A percentile compares a stretch with the other conserved stretches of the same genome.
phyloP scores from a whole-genome alignment of 2,113 vertebrate genomes.

The Paramormyrops kingsleyae region DNA sequence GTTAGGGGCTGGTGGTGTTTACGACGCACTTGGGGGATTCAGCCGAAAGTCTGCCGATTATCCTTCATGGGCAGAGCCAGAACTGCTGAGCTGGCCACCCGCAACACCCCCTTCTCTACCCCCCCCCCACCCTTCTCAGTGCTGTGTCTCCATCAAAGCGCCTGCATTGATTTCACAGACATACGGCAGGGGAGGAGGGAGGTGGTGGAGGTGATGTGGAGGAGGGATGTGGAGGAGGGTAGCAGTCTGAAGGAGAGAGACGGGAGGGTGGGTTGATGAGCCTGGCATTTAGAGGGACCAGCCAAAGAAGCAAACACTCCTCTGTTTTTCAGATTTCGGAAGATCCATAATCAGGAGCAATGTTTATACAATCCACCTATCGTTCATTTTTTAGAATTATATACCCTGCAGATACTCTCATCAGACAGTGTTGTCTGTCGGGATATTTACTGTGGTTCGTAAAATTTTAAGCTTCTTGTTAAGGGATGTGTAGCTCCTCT shows the following conservation, averaged over 20 bases:
- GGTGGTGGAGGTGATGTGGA: neutral
- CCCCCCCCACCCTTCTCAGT: neutral
- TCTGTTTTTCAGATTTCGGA: neutral
- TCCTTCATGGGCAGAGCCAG: conserved; percentile 28
- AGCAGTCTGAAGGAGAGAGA: neutral
- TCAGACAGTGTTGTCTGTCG: neutral
- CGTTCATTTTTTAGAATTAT: neutral
- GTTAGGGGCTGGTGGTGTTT: neutral
- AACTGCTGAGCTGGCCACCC: conserved; percentile 25
- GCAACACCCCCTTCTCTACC: neutral
- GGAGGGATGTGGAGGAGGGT: neutral
- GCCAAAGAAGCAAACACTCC: neutral
- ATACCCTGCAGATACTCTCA: neutral
- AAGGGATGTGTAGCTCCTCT: neutral
- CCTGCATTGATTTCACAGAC: conserved; percentile 34
- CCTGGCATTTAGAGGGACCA: neutral
- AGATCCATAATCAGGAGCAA: neutral
- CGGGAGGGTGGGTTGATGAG: neutral
- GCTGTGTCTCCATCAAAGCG: conserved; percentile 20
- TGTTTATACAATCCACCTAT: neutral
- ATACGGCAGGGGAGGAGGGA: neutral
- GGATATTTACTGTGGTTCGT: neutral
- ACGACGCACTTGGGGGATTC: neutral
- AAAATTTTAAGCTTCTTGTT: neutral
- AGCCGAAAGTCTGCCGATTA: conserved; percentile 22